Percentiles rank a stretch among this genome's conserved stretches.
Conservation (phyloP, 2,888 invertebrate genomes). For the Euclidia mi region DNA sequence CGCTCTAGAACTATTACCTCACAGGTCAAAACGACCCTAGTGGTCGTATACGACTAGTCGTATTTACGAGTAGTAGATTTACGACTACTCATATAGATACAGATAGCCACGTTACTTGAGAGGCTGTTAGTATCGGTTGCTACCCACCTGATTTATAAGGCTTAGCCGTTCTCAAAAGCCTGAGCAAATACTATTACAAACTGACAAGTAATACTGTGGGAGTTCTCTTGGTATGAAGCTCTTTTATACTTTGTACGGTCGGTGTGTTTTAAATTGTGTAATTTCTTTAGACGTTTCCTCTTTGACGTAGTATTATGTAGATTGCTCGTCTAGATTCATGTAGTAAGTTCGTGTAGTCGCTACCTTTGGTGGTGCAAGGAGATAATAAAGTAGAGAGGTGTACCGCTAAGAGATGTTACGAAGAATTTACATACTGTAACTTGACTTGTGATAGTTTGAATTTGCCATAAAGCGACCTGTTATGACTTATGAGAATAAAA, state of each 20-base stretch:
- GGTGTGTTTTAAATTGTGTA: not conserved
- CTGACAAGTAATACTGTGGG: not conserved
- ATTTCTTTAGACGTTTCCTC: not conserved
- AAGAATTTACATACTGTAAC: no score
- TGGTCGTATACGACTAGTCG: conserved; percentile 38
- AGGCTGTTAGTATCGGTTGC: conserved; percentile 40
- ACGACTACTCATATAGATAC: conserved; percentile 42
- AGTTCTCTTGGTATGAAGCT: not conserved
- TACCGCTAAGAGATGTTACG: no score
- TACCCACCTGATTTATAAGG: conserved; percentile 46
- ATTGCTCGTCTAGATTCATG: not conserved
- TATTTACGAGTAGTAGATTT: conserved; percentile 16
- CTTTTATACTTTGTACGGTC: not conserved
- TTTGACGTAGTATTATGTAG: no score
- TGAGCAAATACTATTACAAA: conserved; percentile 26
- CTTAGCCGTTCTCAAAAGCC: conserved; percentile 26
- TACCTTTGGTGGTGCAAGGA: no score
- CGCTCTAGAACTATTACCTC: conserved; percentile 41
- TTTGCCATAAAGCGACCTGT: no score
- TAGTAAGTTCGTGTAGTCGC: no score
- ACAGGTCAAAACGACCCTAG: conserved; percentile 25
- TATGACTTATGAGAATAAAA: no score
- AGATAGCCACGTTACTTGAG: conserved; percentile 42
- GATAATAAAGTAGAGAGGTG: no score
- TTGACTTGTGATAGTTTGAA: no score